Evolutionary conservation across 2,888 invertebrate species (phyloP).

Genomic region (Caenorhabditis japonica): DNA sequence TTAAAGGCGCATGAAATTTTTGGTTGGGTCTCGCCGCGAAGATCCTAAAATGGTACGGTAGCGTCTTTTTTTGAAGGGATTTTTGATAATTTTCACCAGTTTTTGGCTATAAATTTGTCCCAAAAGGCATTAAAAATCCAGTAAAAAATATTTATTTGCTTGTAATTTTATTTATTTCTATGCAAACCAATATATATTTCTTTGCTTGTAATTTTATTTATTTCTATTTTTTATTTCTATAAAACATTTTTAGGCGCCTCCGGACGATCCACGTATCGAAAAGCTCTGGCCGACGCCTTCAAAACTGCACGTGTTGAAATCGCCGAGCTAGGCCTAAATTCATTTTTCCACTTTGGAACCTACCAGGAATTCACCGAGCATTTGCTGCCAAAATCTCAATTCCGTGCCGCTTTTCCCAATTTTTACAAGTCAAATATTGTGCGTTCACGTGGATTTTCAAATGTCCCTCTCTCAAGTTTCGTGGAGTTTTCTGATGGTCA

Average conservation of each 20-base stretch:
- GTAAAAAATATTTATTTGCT: too few species aligned
- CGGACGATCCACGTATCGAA: slow-evolving; percentile 1
- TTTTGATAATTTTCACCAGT: too few species aligned
- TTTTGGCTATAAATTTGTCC: too few species aligned
- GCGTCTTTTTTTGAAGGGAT: too few species aligned
- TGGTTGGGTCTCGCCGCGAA: too few species aligned
- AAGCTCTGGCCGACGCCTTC: slow-evolving; percentile 8
- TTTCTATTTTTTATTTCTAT: too few species aligned
- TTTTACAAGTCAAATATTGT: slow-evolving; percentile 12
- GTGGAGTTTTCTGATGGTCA: slow-evolving; percentile 16
- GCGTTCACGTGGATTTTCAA: not conserved
- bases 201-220: too few species aligned
- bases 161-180: too few species aligned
- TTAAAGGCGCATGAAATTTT: too few species aligned
- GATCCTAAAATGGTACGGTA: too few species aligned
- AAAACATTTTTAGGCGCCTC: slow-evolving; percentile 60
- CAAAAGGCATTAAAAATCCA: too few species aligned
- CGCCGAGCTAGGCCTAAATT: slow-evolving; percentile 36
- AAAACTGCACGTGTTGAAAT: slow-evolving; percentile 16
- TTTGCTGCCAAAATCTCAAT: slow-evolving; percentile 22
- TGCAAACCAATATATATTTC: too few species aligned
- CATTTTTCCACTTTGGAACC: slow-evolving; percentile 64
- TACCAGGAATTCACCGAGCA: slow-evolving; percentile 49
- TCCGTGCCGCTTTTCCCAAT: slow-evolving; percentile 14
- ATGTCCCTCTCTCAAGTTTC: slow-evolving; percentile 7